These are phyloP conservation scores for Poeciliopsis gracilis DNA, from an alignment of 2,797 vertebrate genomes.

Conservation along the genomic window DNA sequence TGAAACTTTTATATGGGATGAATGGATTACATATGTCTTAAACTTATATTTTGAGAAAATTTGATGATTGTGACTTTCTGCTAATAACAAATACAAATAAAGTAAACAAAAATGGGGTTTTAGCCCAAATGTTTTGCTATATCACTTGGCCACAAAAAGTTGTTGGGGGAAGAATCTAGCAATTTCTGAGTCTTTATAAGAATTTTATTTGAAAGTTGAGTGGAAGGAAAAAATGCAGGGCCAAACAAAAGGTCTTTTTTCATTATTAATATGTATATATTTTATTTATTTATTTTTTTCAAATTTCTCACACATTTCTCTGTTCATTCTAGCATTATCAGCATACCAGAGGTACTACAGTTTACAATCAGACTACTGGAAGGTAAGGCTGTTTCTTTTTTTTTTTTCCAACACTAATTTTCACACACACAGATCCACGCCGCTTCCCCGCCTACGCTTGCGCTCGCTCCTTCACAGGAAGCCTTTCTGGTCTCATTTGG, in stretches of 20 bases:
- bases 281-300: background rate
- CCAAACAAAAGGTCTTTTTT: background rate
- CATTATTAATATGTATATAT: too few species aligned
- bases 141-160: background rate
- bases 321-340: slow-evolving; percentile 92
- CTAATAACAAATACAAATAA: background rate
- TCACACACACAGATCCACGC: background rate
- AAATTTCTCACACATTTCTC: background rate
- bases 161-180: background rate
- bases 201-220: background rate
- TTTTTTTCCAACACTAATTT: background rate
- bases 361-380: slow-evolving; percentile 99
- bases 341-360: slow-evolving; percentile 99
- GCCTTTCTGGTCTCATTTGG: slow-evolving; percentile 13
- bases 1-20: background rate
- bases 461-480: slow-evolving; percentile 34
- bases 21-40: background rate
- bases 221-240: background rate
- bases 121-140: background rate
- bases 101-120: background rate
- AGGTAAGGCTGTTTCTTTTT: slow-evolving; percentile 81
- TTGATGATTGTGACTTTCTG: background rate
- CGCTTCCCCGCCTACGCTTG: background rate
- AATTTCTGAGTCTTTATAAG: background rate
- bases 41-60: background rate